A percentile compares a stretch with the other conserved stretches of the same genome.
These are phyloP conservation scores for Notodonta dromedarius DNA, from an alignment of 2,888 invertebrate genomes.

Conservation along the genomic window DNA sequence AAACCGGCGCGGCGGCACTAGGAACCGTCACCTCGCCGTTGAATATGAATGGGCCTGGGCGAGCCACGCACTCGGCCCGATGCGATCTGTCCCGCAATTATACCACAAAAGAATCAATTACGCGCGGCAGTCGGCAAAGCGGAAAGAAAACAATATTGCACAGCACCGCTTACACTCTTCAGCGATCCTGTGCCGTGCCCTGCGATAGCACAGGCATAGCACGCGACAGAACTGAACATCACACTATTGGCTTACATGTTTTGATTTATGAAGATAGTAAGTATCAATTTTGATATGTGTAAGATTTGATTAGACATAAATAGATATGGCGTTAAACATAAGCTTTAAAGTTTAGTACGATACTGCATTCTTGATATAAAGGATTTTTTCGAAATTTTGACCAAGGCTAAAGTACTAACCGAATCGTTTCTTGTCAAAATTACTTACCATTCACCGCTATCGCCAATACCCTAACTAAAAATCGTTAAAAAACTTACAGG, in stretches of 20 bases:
- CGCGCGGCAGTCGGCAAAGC: slow-evolving; percentile 52
- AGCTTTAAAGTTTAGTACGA: too few relatives aligned
- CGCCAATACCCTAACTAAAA: background rate
- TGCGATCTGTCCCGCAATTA: slow-evolving; percentile 71
- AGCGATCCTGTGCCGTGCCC: slow-evolving; percentile 62
- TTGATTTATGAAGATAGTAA: too few relatives aligned
- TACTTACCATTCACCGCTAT: too few relatives aligned
- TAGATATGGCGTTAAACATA: too few relatives aligned
- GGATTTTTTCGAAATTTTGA: background rate
- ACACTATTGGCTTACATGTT: background rate
- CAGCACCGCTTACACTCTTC: slow-evolving; percentile 69
- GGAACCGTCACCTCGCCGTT: slow-evolving; percentile 62
- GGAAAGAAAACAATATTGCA: slow-evolving; percentile 72
- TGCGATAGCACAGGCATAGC: slow-evolving; percentile 39
- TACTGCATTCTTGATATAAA: too few relatives aligned
- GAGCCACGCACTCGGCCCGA: slow-evolving; percentile 49
- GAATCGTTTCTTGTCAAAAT: too few relatives aligned
- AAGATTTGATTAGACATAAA: background rate
- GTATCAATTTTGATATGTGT: background rate
- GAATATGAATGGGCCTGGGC: slow-evolving; percentile 58
- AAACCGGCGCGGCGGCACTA: slow-evolving; percentile 38
- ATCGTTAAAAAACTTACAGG: slow-evolving; percentile 23
- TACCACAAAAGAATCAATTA: slow-evolving; percentile 81
- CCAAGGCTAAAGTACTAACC: too few relatives aligned
- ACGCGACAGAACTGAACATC: slow-evolving; percentile 34